Percentiles rank a stretch among this genome's conserved stretches.
phyloP scores from a whole-genome alignment of 2,113 vertebrate genomes.

The Halichoeres trimaculatus region DNA sequence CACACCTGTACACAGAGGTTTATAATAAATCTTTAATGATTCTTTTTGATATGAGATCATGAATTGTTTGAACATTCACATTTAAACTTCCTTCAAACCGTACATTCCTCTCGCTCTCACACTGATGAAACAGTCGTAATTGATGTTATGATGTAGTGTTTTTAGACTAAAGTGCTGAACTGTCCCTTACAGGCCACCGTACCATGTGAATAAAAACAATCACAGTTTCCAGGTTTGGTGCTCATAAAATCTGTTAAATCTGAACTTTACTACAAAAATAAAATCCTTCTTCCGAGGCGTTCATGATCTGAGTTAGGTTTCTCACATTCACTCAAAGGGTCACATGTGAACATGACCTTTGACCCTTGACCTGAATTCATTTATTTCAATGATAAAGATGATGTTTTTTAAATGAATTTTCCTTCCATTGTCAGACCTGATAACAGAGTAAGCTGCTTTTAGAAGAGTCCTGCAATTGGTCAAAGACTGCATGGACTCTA shows the following conservation, averaged over 20 bases:
- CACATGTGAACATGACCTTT: too few relatives aligned
- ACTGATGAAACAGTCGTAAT: too few relatives aligned
- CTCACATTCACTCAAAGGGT: background rate
- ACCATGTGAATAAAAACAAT: background rate
- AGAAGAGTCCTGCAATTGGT: too few relatives aligned
- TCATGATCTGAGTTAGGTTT: background rate
- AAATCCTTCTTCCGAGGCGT: background rate
- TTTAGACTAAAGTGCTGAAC: conserved; percentile 38
- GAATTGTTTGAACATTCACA: conserved; percentile 13
- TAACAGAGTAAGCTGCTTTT: too few relatives aligned
- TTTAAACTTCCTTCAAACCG: background rate
- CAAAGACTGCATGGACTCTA: too few relatives aligned
- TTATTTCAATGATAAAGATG: too few relatives aligned
- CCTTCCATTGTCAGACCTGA: too few relatives aligned
- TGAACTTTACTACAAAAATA: conserved; percentile 4
- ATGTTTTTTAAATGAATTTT: too few relatives aligned
- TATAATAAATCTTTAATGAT: background rate
- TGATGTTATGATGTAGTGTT: background rate
- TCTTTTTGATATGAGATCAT: background rate
- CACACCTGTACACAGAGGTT: conserved; percentile 8
- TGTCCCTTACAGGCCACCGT: conserved; percentile 24
- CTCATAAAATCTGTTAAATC: background rate
- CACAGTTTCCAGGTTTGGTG: background rate
- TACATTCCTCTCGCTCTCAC: background rate
- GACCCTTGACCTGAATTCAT: too few relatives aligned